Evolutionary conservation across 2,797 vertebrate species (phyloP).

Genomic region (Chelon auratus): DNA sequence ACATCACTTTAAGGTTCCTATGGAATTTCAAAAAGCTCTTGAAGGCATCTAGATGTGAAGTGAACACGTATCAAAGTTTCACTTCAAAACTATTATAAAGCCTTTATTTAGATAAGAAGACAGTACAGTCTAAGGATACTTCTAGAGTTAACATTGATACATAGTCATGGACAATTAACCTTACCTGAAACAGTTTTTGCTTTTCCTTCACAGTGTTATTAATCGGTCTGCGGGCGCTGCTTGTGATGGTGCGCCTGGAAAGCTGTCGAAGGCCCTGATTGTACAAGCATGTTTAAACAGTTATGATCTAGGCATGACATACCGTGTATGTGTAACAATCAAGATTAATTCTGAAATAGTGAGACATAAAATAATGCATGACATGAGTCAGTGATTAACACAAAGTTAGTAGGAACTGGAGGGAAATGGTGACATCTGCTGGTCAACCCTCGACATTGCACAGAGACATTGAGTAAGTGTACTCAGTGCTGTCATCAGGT

Average conservation of each 20-base stretch:
- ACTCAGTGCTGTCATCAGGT: not conserved
- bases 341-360: not conserved
- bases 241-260: slow-evolving; percentile 82
- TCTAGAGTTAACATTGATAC: not conserved
- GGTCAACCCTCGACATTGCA: not conserved
- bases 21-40: too few relatives aligned
- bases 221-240: slow-evolving; percentile 80
- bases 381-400: not conserved
- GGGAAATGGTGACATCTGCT: slow-evolving; percentile 39
- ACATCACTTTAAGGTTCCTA: too few relatives aligned
- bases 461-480: accelerated
- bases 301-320: not conserved
- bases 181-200: slow-evolving; percentile 91
- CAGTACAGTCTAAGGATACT: not conserved
- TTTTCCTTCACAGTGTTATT: slow-evolving; percentile 84
- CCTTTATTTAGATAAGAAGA: not conserved
- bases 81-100: not conserved
- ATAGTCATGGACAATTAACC: not conserved
- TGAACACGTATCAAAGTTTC: not conserved
- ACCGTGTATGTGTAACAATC: not conserved
- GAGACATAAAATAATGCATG: too few relatives aligned
- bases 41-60: too few relatives aligned
- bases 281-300: not conserved
- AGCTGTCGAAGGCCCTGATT: slow-evolving; percentile 83
- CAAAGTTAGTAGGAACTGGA: not conserved